These are phyloP conservation scores for Acronicta aceris DNA, from an alignment of 2,888 invertebrate genomes.

Conservation along the genomic window DNA sequence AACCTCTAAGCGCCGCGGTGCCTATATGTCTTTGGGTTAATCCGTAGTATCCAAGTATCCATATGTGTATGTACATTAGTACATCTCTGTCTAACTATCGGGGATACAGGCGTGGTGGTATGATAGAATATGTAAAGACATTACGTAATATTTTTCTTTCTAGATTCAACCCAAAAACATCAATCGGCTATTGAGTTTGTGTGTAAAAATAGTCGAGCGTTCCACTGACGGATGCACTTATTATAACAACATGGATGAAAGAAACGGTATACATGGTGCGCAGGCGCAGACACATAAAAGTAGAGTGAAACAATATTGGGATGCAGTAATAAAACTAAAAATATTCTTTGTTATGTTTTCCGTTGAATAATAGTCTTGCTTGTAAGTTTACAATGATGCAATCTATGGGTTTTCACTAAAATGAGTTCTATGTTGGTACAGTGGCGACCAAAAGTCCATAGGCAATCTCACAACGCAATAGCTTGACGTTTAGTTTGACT, in stretches of 20 bases:
- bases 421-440: too few relatives aligned
- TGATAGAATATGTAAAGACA: neutral
- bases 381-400: neutral
- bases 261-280: slow-evolving; percentile 7
- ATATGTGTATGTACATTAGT: too few relatives aligned
- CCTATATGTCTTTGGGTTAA: too few relatives aligned
- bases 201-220: slow-evolving; percentile 15
- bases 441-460: too few relatives aligned
- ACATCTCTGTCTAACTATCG: too few relatives aligned
- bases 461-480: too few relatives aligned
- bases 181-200: neutral
- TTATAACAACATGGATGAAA: slow-evolving; percentile 24
- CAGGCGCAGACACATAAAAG: neutral
- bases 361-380: neutral
- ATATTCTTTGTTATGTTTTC: neutral
- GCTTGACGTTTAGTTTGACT: too few relatives aligned
- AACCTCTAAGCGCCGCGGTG: too few relatives aligned
- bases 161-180: neutral
- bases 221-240: slow-evolving; percentile 34
- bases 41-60: too few relatives aligned
- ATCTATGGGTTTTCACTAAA: too few relatives aligned
- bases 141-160: too few relatives aligned
- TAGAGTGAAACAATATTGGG: neutral
- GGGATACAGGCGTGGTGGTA: too few relatives aligned
- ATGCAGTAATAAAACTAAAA: slow-evolving; percentile 1